Percentiles rank a stretch among this genome's conserved stretches.
Evolutionary conservation across 2,797 vertebrate species (phyloP).

Genomic region (Phoxinus dragarum): DNA sequence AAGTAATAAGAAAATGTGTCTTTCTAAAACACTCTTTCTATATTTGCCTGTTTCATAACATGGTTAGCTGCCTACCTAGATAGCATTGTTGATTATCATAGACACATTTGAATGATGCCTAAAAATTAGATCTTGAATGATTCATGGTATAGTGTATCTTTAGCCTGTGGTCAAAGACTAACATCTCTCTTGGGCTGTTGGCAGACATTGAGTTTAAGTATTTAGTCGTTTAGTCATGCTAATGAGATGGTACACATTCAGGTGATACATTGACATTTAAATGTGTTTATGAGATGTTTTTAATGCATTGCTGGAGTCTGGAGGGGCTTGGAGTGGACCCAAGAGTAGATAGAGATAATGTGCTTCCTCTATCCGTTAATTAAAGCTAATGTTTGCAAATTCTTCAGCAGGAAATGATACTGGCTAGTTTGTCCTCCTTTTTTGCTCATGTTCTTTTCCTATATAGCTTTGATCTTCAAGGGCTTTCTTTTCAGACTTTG

Average conservation of each 20-base stretch:
- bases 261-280: slow-evolving; percentile 43
- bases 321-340: slow-evolving; percentile 24
- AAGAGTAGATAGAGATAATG: slow-evolving; percentile 26
- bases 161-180: slow-evolving; percentile 41
- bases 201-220: slow-evolving; percentile 44
- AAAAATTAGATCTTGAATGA: neutral
- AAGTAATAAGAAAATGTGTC: neutral
- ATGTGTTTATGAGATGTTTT: slow-evolving; percentile 35
- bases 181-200: slow-evolving; percentile 50
- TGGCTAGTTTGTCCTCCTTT: slow-evolving; percentile 14
- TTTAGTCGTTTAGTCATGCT: slow-evolving; percentile 38
- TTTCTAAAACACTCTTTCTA: neutral
- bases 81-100: neutral
- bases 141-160: neutral
- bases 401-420: slow-evolving; percentile 38
- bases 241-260: slow-evolving; percentile 43
- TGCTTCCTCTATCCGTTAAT: slow-evolving; percentile 37
- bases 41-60: no score
- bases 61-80: no score
- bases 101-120: neutral
- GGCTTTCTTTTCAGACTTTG: slow-evolving; percentile 44
- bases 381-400: slow-evolving; percentile 48
- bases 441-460: slow-evolving; percentile 12
- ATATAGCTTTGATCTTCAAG: slow-evolving; percentile 41
- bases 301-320: slow-evolving; percentile 23